Evolutionary conservation across 2,888 invertebrate genomes (phyloP), one percentile per base, ranked within the genome.

Genomic region (Criorhina ranunculi): DNA sequence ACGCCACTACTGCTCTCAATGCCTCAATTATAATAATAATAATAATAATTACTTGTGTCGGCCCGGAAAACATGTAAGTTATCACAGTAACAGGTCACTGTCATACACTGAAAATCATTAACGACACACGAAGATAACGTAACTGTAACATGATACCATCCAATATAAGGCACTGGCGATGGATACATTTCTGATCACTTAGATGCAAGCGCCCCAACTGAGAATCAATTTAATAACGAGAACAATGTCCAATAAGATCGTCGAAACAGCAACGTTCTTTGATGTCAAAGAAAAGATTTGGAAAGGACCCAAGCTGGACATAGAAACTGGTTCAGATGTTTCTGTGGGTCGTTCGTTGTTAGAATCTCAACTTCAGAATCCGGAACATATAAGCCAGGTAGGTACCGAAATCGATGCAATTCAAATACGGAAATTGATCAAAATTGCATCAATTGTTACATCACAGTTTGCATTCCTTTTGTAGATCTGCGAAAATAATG

Each of bases 401-500:
- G 1, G 0, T 2, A 9, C 15, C 17, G n/a, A 8, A 6, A 5
- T 6, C n/a, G 46, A 49, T n/a, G n/a, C n/a, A n/a, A n/a, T 2
- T 53, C 37, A 51, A n/a, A n/a, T n/a, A n/a, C n/a, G n/a, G n/a
- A n/a, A n/a, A 59, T 60, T 60, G 33, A 0, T 19, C 8, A 2
- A 46, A 17, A 6, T 3, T 12, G 3, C 17, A 15, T n/a, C 1
- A 44, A 42, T 2, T 6, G 11, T 15, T 0, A 12, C 0, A 33
- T 35, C 0, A 0, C 1, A 24, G 7, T 24, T 53, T 40, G 0
- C 40, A 76, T n/a, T n/a, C n/a, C n/a, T n/a, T n/a, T n/a, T n/a
- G 80, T 15, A 91, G 91, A 90, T 91, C 29, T 90, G 89, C 8
- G 91, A 89, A 49, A 89, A 89, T 8, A 90, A 89, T 53, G 90